These are phyloP conservation scores for Seriola dumerili DNA, from an alignment of 2,113 vertebrate genomes.

Conservation along the genomic window DNA sequence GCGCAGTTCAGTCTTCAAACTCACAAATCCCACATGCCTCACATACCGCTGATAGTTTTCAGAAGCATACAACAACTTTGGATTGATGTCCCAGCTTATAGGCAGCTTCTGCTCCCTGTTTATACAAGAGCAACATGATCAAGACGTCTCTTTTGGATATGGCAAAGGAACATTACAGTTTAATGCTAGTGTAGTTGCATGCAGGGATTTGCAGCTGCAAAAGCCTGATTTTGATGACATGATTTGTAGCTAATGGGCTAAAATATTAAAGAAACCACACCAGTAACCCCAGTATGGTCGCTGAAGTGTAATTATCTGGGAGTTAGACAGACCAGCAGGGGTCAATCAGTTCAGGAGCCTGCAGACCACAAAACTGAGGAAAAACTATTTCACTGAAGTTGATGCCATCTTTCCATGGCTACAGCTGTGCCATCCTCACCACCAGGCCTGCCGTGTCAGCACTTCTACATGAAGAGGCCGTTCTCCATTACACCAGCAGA, in stretches of 20 bases:
- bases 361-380: conserved; percentile 23
- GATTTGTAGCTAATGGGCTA: not conserved
- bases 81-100: not conserved
- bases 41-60: not conserved
- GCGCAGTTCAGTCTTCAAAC: not conserved
- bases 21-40: not conserved
- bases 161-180: not conserved
- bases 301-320: conserved; percentile 23
- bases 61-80: not conserved
- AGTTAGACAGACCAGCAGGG: conserved; percentile 10
- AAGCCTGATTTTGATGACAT: not conserved
- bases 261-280: conserved; percentile 1
- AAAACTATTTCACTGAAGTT: conserved; percentile 18
- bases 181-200: not conserved
- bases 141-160: not conserved
- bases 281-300: not conserved
- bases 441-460: conserved; percentile 48
- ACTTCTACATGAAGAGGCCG: not conserved
- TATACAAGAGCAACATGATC: not conserved
- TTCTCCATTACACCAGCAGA: not conserved
- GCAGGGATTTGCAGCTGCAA: not conserved
- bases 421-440: conserved; percentile 44
- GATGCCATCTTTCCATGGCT: conserved; percentile 63
- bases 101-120: not conserved
- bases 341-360: conserved; percentile 42